Percentiles rank a stretch among this genome's conserved stretches.
Conservation (phyloP, 2,888 invertebrate species). For the Trissolcus japonicus region DNA sequence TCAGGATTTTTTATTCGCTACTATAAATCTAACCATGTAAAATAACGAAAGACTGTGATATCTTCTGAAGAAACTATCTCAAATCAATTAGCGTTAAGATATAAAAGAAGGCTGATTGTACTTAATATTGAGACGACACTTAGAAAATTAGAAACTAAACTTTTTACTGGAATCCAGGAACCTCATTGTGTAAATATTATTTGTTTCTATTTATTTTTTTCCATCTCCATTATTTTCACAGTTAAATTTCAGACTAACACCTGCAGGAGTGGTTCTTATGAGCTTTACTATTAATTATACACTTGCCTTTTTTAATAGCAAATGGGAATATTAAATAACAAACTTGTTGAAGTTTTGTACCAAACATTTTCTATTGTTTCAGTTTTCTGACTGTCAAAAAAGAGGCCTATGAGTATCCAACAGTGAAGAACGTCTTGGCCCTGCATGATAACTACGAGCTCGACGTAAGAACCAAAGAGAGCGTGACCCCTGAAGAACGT, state of each 20-base stretch:
- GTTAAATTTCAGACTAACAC: too few species aligned
- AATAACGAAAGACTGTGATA: constrained; percentile 3
- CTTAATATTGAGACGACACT: constrained; percentile 10
- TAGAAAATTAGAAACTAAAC: not conserved
- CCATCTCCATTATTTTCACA: too few species aligned
- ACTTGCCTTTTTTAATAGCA: too few species aligned
- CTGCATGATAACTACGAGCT: constrained; percentile 67
- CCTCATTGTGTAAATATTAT: not conserved
- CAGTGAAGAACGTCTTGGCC: constrained; percentile 63
- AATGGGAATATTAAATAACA: not conserved
- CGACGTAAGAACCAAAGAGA: constrained; percentile 64
- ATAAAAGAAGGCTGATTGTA: constrained; percentile 13
- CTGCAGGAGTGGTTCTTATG: too few species aligned
- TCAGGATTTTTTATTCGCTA: not conserved
- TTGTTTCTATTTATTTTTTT: not conserved
- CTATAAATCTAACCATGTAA: not conserved
- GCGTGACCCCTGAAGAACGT: constrained; percentile 60
- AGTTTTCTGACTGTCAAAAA: constrained; percentile 65
- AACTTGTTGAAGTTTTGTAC: constrained; percentile 5
- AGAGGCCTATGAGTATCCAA: constrained; percentile 63
- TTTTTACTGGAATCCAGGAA: not conserved
- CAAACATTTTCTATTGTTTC: constrained; percentile 20
- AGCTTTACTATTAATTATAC: too few species aligned
- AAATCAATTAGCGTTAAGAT: not conserved
- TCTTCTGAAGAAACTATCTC: constrained; percentile 7